Evolutionary conservation across 2,113 vertebrate genomes (phyloP).

Genomic region (Erythrolamprus reginae): DNA sequence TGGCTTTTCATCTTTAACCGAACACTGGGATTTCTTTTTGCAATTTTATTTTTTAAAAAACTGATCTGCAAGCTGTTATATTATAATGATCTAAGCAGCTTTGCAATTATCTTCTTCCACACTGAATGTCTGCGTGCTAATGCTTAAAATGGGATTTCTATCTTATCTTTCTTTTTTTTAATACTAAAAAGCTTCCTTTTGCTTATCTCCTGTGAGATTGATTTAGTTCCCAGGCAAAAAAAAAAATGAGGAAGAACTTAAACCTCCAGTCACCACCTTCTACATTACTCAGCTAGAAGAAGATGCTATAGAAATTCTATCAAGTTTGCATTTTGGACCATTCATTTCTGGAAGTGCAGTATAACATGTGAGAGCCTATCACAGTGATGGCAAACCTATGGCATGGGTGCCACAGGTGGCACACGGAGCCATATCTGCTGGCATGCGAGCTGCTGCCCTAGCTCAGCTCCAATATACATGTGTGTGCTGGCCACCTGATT

Average conservation of each 20-base stretch:
- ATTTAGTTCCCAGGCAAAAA: not conserved
- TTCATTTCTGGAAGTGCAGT: not conserved
- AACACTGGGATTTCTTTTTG: not conserved
- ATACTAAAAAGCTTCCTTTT: not conserved
- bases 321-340: not conserved
- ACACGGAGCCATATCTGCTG: no score
- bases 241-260: not conserved
- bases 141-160: not conserved
- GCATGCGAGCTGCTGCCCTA: no score
- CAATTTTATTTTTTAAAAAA: not conserved
- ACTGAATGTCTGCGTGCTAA: not conserved
- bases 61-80: not conserved
- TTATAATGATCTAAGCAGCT: not conserved
- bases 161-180: not conserved
- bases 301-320: not conserved
- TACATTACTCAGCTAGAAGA: not conserved
- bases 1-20: not conserved
- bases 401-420: no score
- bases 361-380: not conserved
- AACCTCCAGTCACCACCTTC: not conserved
- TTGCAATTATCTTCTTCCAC: not conserved
- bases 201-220: not conserved
- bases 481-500: no score
- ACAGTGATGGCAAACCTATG: no score
- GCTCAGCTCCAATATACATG: no score